phyloP scores from a whole-genome alignment of 2,797 vertebrate species.

The Cyprinodon diabolis region DNA sequence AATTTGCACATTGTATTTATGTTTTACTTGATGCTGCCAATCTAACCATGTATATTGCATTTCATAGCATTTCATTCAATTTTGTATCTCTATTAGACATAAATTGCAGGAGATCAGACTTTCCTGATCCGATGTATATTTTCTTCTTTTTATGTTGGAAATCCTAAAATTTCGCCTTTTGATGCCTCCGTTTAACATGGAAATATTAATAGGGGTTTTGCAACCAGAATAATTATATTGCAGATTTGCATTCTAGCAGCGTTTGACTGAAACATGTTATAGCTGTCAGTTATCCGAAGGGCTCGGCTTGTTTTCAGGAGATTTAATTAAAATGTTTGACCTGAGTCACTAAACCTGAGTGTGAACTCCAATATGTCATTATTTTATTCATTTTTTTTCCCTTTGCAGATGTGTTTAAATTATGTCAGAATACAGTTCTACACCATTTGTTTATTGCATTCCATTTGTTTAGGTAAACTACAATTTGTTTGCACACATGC shows the following conservation, averaged over 20 bases:
- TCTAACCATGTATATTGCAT: background rate
- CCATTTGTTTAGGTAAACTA: conserved; percentile 25
- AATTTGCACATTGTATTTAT: no score
- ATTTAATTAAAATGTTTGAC: conserved; percentile 56
- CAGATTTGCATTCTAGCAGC: conserved; percentile 26
- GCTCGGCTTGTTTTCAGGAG: conserved; percentile 5
- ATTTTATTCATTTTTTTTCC: conserved; percentile 29
- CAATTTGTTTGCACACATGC: background rate
- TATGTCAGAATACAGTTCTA: conserved; percentile 43
- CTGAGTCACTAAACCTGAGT: conserved; percentile 45
- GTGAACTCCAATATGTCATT: conserved; percentile 57
- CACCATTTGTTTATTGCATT: conserved; percentile 22
- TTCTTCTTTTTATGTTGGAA: background rate
- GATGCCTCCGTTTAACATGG: background rate
- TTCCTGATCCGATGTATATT: background rate
- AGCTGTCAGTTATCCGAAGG: conserved; percentile 26
- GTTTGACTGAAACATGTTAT: conserved; percentile 39
- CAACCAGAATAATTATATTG: conserved; percentile 7
- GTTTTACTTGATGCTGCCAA: background rate
- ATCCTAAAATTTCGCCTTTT: background rate
- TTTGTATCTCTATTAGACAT: background rate
- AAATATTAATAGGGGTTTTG: conserved; percentile 27
- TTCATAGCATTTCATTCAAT: background rate
- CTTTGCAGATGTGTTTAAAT: conserved; percentile 44
- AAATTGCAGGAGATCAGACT: background rate